Conservation (phyloP, 2,113 vertebrate genomes). For the Ornithorhynchus anatinus region DNA sequence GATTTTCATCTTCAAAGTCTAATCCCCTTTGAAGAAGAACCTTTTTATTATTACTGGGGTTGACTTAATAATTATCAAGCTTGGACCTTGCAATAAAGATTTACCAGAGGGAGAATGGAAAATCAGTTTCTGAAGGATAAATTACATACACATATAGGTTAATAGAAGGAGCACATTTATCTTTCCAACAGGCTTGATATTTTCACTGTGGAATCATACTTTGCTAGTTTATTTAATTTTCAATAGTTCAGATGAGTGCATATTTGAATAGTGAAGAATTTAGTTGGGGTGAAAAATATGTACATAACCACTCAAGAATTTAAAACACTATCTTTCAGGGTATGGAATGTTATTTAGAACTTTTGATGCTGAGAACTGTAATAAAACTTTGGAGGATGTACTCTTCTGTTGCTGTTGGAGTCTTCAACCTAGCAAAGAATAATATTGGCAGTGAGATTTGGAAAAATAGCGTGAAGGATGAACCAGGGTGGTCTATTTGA, state of each 20-base stretch:
- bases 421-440: conserved; percentile 2
- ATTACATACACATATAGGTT: no score
- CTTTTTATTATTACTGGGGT: no score
- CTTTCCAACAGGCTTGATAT: no score
- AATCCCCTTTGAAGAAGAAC: no score
- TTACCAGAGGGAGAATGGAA: no score
- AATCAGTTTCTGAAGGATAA: no score
- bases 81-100: no score
- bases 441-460: not conserved
- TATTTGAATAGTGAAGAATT: conserved; percentile 2
- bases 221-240: not conserved
- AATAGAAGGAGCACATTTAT: no score
- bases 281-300: not conserved
- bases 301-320: not conserved
- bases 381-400: not conserved
- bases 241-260: not conserved
- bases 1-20: no score
- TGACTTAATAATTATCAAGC: no score
- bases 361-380: not conserved
- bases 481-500: not conserved
- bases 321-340: not conserved
- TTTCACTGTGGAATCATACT: not conserved
- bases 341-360: not conserved
- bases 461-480: not conserved
- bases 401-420: not conserved